Evolutionary conservation across 1,140 invertebrate genomes (phyloP).

Genomic region (Meloidogyne floridensis): DNA sequence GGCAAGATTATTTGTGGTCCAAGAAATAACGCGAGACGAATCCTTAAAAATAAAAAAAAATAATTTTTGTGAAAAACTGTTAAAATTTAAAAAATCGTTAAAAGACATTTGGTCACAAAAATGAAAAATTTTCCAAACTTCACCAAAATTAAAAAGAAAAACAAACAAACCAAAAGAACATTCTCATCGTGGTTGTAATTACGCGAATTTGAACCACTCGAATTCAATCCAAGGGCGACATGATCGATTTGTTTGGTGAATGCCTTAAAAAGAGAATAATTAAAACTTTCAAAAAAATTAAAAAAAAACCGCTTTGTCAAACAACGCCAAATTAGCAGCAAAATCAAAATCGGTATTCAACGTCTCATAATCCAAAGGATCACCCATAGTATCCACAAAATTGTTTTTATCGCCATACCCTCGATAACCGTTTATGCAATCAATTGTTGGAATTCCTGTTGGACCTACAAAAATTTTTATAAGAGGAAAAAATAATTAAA

Average conservation of each 20-base stretch:
- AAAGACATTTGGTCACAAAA: too few relatives aligned
- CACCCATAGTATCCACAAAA: conserved; percentile 22
- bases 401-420: conserved; percentile 26
- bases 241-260: conserved; percentile 22
- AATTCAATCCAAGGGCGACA: conserved; percentile 21
- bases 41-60: conserved; percentile 32
- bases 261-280: neutral
- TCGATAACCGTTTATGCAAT: conserved; percentile 57
- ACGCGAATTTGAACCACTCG: conserved; percentile 13
- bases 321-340: conserved; percentile 55
- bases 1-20: conserved; percentile 28
- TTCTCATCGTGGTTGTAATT: conserved; percentile 62
- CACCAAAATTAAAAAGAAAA: neutral
- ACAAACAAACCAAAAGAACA: conserved; percentile 38
- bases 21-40: conserved; percentile 53
- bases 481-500: neutral
- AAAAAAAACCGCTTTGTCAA: conserved; percentile 48
- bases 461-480: conserved; percentile 41
- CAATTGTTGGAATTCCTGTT: conserved; percentile 51
- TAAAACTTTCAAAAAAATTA: neutral
- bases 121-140: too few relatives aligned
- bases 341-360: conserved; percentile 62
- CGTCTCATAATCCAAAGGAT: conserved; percentile 54
- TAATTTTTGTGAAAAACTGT: too few relatives aligned
- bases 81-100: too few relatives aligned